Evolutionary conservation across 2,797 vertebrate species (phyloP).

Genomic region (Benthosema pterotum): DNA sequence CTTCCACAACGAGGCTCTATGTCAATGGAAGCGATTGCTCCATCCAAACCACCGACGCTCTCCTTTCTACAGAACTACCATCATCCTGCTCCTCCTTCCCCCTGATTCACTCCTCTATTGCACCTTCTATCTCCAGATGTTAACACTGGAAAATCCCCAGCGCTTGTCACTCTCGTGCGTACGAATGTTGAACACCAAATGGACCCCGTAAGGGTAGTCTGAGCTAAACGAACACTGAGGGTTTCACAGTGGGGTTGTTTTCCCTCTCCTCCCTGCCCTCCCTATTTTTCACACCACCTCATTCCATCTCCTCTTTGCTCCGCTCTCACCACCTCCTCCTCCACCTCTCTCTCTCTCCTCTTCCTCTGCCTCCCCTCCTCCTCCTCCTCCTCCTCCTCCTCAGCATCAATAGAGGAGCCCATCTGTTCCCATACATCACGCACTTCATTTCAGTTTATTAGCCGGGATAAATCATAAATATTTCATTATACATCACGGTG

Average conservation of each 20-base stretch:
- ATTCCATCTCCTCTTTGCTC: conserved; percentile 15
- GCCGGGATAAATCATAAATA: conserved; percentile 97
- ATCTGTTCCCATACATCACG: conserved; percentile 92
- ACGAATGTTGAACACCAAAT: too few species aligned
- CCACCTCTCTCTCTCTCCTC: conserved; percentile 66
- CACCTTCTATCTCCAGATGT: background rate
- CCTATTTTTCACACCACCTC: conserved; percentile 38
- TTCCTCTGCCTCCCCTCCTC: conserved; percentile 58
- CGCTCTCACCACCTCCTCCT: conserved; percentile 9
- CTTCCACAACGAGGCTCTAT: too few species aligned
- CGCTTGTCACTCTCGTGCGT: too few species aligned
- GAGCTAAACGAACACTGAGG: too few species aligned
- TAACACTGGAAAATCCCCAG: too few species aligned
- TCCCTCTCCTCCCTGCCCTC: conserved; percentile 40
- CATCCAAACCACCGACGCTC: too few species aligned
- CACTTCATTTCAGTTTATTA: conserved; percentile 95
- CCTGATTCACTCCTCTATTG: conserved; percentile 28
- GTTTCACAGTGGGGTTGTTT: background rate
- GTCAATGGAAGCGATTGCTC: too few species aligned
- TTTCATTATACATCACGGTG: conserved; percentile 91
- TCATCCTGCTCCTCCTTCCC: conserved; percentile 12
- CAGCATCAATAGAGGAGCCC: conserved; percentile 84
- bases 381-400: conserved; percentile 61
- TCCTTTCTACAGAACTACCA: background rate
- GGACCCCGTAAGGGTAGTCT: too few species aligned